Evolutionary conservation across 35 echinoderm and acorn worm species (phyloP), one percentile per base, ranked within the genome.

Genomic region (Lytechinus variegatus): DNA sequence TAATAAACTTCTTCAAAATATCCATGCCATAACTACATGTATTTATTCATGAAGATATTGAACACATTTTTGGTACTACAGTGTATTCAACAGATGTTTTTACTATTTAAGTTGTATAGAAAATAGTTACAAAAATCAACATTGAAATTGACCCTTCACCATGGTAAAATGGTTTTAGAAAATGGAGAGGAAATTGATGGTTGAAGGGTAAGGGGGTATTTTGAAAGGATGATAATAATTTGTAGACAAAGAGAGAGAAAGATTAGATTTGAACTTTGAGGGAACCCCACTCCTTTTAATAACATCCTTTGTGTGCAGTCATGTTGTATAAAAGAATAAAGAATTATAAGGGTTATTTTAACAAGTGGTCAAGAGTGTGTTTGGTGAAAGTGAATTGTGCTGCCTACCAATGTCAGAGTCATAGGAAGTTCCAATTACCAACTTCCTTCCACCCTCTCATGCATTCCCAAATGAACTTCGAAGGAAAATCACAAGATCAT

Each of bases 381-480:
- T 52, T 90, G 52, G 88, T 90, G 88, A 90, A 54, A 90, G 88
- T 0, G 92, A 55, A 93, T 93, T 33, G 13, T 93, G 52, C 29
- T 93, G 52, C 29, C 92, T 93, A 93, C 92, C 92, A 93, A 93
- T 93, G 92, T 93, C 92, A 93, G 53, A 93, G 92, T 93, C 92
- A 93, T 93, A 93, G 92, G 92, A 93, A 93, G 92, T 93, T 44
- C 53, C 92, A 93, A 93, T 93, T 93, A 93, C 92, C 92, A 33
- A 93, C 54, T 93, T 93, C 92, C 92, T 93, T 93, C 92, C 92
- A 55, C 55, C 52, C 27, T 93, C 24, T 56, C 91, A 56, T 89
- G 87, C 88, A 90, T 90, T 90, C 53, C 92, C 92, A 57, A 33
- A 14, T 93, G 52, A 21, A 33, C 54, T 93, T 92, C 9, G 53